Evolutionary conservation across 2,888 invertebrate species (phyloP), one percentile per base, ranked within the genome.

Genomic region (Monoplex corrugatus): DNA sequence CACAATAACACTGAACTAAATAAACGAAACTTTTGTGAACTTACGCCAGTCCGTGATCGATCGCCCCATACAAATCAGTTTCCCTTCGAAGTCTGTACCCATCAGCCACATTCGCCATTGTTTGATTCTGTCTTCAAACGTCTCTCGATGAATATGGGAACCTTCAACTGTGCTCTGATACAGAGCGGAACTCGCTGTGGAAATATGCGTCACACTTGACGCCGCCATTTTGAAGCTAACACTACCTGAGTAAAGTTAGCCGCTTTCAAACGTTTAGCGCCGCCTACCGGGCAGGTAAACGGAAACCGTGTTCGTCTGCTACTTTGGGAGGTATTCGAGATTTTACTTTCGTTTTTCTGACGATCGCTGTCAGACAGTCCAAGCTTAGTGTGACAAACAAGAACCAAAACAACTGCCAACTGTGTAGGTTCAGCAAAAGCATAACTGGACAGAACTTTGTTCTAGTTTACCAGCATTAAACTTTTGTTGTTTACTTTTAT

Each of bases 151-250:
- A 28, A 91, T 89, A 35, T 90, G 90, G 0, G 91, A 89, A 43
- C 91, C 89, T n/a, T 82, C 89, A 8, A 90, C n/a, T 5, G 91
- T 91, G 57, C 91, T 91, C 50, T 87, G 89, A 43, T 91, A 91
- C 5, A 90, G n/a, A 16, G 90, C 91, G 2, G 91, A 91, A 45
- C 91, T 91, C n/a, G 90, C 88, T 40, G 87, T 90, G 32, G 91
- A 90, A 35, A 90, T 87, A 13, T 91, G 89, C 40, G 91, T 90
- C n/a, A 83, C 88, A 28, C 63, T 45, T 3, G 90, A 90, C 87
- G 90, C 89, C 87, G 90, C 89, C 90, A 91, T 90, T 75, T 90
- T 90, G 85, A 35, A 75, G 32, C 57, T 75, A 63, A 45, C 38
- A 16, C n/a, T 35, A 10, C 38, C 38, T 63, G 32, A 2, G 32